Conservation (phyloP, 1,140 invertebrate species). For the Drosophila melanica region DNA sequence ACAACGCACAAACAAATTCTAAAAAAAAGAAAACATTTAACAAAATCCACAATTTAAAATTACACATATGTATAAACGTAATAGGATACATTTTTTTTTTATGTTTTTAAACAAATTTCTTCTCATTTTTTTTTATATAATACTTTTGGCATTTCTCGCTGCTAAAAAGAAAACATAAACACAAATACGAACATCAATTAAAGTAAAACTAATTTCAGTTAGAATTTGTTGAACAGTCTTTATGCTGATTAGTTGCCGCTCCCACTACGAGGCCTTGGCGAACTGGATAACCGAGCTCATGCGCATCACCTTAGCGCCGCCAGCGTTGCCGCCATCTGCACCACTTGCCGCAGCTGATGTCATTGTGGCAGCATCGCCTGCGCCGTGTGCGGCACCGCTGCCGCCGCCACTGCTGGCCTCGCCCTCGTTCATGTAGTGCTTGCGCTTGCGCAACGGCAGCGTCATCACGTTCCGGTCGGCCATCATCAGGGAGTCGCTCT, state of each 20-base stretch:
- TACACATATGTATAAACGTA: constrained; percentile 38
- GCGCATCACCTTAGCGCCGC: constrained; percentile 84
- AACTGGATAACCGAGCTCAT: constrained; percentile 93
- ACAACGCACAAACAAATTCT: constrained; percentile 27
- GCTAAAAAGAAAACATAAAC: constrained; percentile 36
- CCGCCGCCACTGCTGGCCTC: constrained; percentile 74
- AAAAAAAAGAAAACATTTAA: constrained; percentile 51
- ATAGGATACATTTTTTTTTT: constrained; percentile 31
- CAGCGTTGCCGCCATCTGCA: constrained; percentile 14
- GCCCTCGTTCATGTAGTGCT: constrained; percentile 90
- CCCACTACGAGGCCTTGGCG: constrained; percentile 87
- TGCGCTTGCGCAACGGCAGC: constrained; percentile 91
- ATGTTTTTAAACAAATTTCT: constrained; percentile 56
- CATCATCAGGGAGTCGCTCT: constrained; percentile 85
- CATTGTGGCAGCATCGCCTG: neutral
- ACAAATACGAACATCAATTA: constrained; percentile 23
- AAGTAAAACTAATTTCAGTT: constrained; percentile 73
- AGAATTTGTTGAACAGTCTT: constrained; percentile 75
- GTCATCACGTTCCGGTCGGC: constrained; percentile 87
- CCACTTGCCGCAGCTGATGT: neutral
- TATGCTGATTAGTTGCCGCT: constrained; percentile 59
- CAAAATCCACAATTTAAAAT: constrained; percentile 44
- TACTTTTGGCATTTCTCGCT: constrained; percentile 79
- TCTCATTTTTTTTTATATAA: constrained; percentile 54
- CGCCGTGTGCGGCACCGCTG: constrained; percentile 51